Evolutionary conservation across 2,113 vertebrate genomes (phyloP).

Genomic region (Thamnaconus septentrionalis): DNA sequence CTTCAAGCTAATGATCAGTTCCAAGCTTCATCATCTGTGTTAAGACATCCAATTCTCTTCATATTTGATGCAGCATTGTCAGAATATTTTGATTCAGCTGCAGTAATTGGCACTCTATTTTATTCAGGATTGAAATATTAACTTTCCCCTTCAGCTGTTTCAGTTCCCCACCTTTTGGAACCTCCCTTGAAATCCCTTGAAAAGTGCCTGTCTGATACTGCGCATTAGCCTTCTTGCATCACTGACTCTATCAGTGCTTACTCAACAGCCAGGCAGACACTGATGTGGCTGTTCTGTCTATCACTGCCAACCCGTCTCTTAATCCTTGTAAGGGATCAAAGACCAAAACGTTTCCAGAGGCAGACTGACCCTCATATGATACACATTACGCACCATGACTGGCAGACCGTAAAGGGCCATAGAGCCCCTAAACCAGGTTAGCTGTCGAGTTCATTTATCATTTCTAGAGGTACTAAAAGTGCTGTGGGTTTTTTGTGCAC

Average conservation of each 20-base stretch:
- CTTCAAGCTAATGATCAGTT: too few relatives aligned
- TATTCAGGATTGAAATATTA: too few relatives aligned
- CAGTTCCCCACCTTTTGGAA: too few relatives aligned
- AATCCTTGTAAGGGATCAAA: slow-evolving; percentile 64
- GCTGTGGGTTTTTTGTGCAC: too few relatives aligned
- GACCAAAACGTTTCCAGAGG: slow-evolving; percentile 35
- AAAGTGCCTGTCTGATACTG: neutral
- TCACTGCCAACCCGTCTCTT: slow-evolving; percentile 51
- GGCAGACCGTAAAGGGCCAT: slow-evolving; percentile 50
- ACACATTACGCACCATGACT: slow-evolving; percentile 63
- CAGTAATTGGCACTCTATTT: too few relatives aligned
- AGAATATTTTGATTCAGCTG: too few relatives aligned
- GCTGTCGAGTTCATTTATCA: slow-evolving; percentile 62
- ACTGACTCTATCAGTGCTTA: slow-evolving; percentile 6
- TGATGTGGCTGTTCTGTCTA: slow-evolving; percentile 30
- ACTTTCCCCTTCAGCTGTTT: too few relatives aligned
- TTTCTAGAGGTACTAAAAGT: slow-evolving; percentile 35
- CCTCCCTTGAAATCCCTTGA: neutral
- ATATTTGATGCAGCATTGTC: too few relatives aligned
- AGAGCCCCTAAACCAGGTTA: slow-evolving; percentile 60
- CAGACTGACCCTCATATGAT: slow-evolving; percentile 65
- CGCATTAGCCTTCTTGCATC: slow-evolving; percentile 9
- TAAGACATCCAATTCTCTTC: too few relatives aligned
- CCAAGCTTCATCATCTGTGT: too few relatives aligned
- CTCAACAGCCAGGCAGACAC: slow-evolving; percentile 29